A percentile compares a stretch with the other conserved stretches of the same genome.
Evolutionary conservation across 1,140 invertebrate species (phyloP).

Genomic region (Euura saliciscinereae): DNA sequence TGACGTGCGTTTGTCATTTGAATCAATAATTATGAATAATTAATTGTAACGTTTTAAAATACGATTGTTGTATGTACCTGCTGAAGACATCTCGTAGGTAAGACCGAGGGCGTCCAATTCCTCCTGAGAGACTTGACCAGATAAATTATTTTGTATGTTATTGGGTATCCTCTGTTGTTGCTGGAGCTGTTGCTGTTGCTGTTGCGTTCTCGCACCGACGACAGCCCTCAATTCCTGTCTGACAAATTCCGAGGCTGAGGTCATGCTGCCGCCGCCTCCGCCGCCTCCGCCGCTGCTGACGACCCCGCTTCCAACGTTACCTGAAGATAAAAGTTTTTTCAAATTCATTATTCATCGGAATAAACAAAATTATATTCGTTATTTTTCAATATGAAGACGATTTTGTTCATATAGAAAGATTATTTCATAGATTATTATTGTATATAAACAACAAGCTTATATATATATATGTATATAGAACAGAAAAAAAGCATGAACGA

Average conservation of each 20-base stretch:
- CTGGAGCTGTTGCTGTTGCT: constrained; percentile 37
- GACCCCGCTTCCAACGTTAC: constrained; percentile 41
- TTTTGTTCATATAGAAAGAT: background rate
- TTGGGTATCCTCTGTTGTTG: constrained; percentile 51
- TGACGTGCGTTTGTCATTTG: too few relatives aligned
- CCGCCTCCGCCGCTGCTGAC: too few relatives aligned
- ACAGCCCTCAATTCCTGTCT: constrained; percentile 87
- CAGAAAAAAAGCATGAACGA: too few relatives aligned
- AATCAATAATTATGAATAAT: too few relatives aligned
- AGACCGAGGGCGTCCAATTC: constrained; percentile 74
- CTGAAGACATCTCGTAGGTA: constrained; percentile 70
- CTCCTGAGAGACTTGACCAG: constrained; percentile 60
- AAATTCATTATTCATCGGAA: constrained; percentile 3
- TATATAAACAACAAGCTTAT: background rate
- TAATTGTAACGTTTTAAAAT: too few relatives aligned
- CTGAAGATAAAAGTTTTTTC: constrained; percentile 32
- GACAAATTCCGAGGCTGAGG: constrained; percentile 79
- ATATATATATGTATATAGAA: too few relatives aligned
- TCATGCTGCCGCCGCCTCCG: constrained; percentile 28
- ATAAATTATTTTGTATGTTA: constrained; percentile 54
- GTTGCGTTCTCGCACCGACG: constrained; percentile 80
- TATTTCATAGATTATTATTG: background rate
- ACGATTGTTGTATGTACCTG: constrained; percentile 56
- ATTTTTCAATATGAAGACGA: background rate
- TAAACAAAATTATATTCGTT: background rate